These are phyloP conservation scores for Machimus atricapillus DNA, from an alignment of 2,888 invertebrate species.

Conservation along the genomic window DNA sequence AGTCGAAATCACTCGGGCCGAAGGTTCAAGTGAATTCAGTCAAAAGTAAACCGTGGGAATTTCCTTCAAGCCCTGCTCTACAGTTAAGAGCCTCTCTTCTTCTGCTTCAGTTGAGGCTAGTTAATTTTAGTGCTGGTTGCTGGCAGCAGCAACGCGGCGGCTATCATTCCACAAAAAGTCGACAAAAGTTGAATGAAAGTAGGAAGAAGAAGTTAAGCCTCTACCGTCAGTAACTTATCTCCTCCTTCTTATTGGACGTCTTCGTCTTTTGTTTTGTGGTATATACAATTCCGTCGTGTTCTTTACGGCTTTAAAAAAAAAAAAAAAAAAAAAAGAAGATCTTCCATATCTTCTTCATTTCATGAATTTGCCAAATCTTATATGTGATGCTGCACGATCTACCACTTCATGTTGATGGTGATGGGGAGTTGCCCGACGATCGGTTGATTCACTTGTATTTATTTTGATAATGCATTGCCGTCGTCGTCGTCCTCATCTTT, in stretches of 20 bases:
- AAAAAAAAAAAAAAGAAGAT: not conserved
- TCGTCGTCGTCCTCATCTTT: not conserved
- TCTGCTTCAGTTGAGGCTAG: not conserved
- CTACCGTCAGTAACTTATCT: not conserved
- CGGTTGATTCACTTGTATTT: not conserved
- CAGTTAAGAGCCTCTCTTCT: not conserved
- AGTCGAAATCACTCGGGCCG: not conserved
- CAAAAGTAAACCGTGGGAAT: slow-evolving; percentile 45
- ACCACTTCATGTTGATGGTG: not conserved
- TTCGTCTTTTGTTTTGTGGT: not conserved
- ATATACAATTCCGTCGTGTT: not conserved
- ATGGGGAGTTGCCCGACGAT: not conserved
- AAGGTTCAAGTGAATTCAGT: slow-evolving; percentile 12
- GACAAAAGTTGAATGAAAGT: slow-evolving; percentile 20
- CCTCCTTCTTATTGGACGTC: slow-evolving; percentile 1
- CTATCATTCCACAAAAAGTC: not conserved
- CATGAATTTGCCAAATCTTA: not conserved
- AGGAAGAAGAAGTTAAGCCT: slow-evolving; percentile 14
- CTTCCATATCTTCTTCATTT: not conserved
- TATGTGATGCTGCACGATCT: slow-evolving; percentile 1
- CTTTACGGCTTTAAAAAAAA: not conserved
- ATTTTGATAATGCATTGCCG: not conserved
- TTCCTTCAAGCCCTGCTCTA: not conserved
- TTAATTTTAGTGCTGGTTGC: not conserved
- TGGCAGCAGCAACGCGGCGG: not conserved